Evolutionary conservation across 2,113 vertebrate genomes (phyloP).

Genomic region (Oreotrochilus melanogaster): DNA sequence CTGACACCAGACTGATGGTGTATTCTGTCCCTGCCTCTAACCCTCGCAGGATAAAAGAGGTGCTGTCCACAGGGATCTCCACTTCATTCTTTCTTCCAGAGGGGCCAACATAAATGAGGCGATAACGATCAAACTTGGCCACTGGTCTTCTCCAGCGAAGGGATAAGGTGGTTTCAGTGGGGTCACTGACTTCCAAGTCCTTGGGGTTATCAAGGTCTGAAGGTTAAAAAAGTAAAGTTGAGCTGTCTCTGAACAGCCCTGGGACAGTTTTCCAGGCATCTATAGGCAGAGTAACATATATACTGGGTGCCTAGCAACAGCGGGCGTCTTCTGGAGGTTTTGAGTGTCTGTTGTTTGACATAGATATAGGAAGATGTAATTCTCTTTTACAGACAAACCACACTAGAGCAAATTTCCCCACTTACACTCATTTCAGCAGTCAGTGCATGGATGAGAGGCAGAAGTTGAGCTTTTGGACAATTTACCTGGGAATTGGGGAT

Average conservation of each 20-base stretch:
- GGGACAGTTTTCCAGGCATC: not conserved
- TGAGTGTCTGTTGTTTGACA: not conserved
- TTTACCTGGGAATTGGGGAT: not conserved
- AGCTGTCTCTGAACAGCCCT: not conserved
- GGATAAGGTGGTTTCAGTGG: conserved; percentile 84
- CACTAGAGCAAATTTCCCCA: not conserved
- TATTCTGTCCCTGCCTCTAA: conserved; percentile 87
- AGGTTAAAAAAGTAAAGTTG: not conserved
- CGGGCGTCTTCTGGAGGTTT: not conserved
- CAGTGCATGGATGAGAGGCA: not conserved
- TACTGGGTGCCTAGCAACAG: not conserved
- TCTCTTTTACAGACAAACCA: not conserved
- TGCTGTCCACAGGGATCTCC: conserved; percentile 78
- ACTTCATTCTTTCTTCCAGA: conserved; percentile 78
- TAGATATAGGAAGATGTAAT: not conserved
- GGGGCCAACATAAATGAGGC: conserved; percentile 76
- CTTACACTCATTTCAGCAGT: not conserved
- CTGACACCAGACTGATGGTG: conserved; percentile 83
- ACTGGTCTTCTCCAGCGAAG: conserved; percentile 87
- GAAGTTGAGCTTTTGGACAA: not conserved
- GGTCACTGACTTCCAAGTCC: conserved; percentile 83
- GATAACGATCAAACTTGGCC: conserved; percentile 91
- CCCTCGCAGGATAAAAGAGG: conserved; percentile 79
- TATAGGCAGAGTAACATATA: not conserved
- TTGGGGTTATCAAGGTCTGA: conserved; percentile 91